phyloP scores from a whole-genome alignment of 2,797 vertebrate species.

The Rhabdophis nuchalis region DNA sequence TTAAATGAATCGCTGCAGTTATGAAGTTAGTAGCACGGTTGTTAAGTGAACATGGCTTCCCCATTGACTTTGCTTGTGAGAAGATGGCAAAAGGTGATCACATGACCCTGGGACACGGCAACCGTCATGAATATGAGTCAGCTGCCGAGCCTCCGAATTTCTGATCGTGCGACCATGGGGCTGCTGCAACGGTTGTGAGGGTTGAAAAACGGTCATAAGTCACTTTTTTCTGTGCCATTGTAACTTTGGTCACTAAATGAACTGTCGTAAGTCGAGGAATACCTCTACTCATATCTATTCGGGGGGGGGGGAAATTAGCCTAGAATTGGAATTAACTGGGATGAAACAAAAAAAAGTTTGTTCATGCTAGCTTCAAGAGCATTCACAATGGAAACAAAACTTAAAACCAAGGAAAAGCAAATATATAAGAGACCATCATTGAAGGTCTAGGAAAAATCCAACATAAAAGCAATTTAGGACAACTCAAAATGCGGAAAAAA shows the following conservation, averaged over 20 bases:
- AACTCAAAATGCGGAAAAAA: neutral
- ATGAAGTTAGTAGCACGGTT: neutral
- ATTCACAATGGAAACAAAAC: neutral
- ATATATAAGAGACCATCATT: neutral
- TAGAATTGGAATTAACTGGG: neutral
- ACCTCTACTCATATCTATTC: neutral
- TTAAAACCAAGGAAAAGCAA: neutral
- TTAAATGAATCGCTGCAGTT: neutral
- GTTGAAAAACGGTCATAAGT: neutral
- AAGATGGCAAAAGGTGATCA: neutral
- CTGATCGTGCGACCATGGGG: neutral
- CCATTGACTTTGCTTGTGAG: neutral
- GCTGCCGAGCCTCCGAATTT: neutral
- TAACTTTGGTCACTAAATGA: neutral
- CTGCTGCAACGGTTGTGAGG: neutral
- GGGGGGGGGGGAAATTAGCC: neutral
- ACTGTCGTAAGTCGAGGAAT: neutral
- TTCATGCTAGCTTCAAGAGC: neutral
- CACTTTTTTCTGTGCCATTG: neutral
- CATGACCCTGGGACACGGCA: neutral
- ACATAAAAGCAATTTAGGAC: neutral
- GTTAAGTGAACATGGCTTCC: neutral
- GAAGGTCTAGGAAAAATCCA: neutral
- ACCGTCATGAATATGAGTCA: neutral
- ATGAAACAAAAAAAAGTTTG: neutral